Conservation (phyloP, 2,888 invertebrate genomes). For the Mechanitis messenoides region DNA sequence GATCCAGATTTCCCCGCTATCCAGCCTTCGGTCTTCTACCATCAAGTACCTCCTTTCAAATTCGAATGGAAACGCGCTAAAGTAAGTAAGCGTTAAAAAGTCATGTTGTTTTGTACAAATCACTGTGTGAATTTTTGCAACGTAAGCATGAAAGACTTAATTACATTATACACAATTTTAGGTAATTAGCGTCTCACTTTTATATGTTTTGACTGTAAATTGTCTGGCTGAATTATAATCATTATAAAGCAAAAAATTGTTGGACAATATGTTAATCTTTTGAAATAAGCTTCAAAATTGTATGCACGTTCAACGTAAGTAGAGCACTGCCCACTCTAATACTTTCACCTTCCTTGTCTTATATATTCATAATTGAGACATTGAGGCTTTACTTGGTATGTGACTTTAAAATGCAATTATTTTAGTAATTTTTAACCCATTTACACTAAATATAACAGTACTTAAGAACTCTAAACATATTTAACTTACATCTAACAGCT, state of each 20-base stretch:
- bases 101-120: background rate
- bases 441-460: background rate
- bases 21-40: constrained; percentile 93
- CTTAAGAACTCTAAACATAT: too few species aligned
- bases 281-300: constrained; percentile 19
- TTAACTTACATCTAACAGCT: too few species aligned
- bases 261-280: background rate
- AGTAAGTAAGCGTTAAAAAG: constrained; percentile 62
- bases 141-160: too few species aligned
- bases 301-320: constrained; percentile 20
- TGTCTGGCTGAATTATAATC: too few species aligned
- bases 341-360: constrained; percentile 33
- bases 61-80: constrained; percentile 93
- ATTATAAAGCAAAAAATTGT: too few species aligned
- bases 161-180: too few species aligned
- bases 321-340: constrained; percentile 27
- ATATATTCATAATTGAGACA: constrained; percentile 20
- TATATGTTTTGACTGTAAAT: too few species aligned
- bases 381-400: constrained; percentile 11
- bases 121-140: background rate
- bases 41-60: constrained; percentile 95
- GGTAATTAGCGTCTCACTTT: too few species aligned
- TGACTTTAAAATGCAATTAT: background rate
- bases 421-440: background rate
- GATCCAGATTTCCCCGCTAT: constrained; percentile 94